Conservation (phyloP, 2,888 invertebrate species). For the Geophilus truncorum region DNA sequence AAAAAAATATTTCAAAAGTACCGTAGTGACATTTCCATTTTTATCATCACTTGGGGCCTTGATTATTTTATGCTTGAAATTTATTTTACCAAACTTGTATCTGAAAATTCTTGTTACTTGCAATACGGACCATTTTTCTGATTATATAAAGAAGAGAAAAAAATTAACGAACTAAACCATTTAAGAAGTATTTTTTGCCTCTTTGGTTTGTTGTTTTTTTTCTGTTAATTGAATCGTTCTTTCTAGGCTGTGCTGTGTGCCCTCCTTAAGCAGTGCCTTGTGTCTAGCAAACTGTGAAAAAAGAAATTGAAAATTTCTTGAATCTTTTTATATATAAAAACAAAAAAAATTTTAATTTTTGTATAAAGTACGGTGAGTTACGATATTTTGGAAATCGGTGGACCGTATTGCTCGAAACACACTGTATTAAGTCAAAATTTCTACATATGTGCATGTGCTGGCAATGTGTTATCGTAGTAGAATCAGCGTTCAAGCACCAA, state of each 20-base stretch:
- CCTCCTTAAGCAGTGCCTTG: conserved; percentile 35
- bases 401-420: conserved; percentile 27
- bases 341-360: not conserved
- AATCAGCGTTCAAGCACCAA: conserved; percentile 27
- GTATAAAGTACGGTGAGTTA: conserved; percentile 18
- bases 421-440: conserved; percentile 22
- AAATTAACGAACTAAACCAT: not conserved
- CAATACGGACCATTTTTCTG: conserved; percentile 27
- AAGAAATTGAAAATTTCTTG: conserved; percentile 27
- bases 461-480: conserved; percentile 27
- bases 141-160: not conserved
- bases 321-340: conserved; percentile 9
- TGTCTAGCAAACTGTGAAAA: conserved; percentile 23
- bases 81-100: conserved; percentile 10
- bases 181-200: not conserved
- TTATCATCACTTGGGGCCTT: conserved; percentile 8
- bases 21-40: conserved; percentile 6
- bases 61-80: conserved; percentile 18
- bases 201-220: not conserved
- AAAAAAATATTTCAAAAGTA: not conserved
- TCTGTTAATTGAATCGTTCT: conserved; percentile 12
- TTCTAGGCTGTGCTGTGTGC: conserved; percentile 35
- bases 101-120: conserved; percentile 15
- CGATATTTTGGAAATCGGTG: conserved; percentile 13
- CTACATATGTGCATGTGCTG: conserved; percentile 22